phyloP scores from a whole-genome alignment of 1,140 invertebrate species.

The Chrysoperla carnea region DNA sequence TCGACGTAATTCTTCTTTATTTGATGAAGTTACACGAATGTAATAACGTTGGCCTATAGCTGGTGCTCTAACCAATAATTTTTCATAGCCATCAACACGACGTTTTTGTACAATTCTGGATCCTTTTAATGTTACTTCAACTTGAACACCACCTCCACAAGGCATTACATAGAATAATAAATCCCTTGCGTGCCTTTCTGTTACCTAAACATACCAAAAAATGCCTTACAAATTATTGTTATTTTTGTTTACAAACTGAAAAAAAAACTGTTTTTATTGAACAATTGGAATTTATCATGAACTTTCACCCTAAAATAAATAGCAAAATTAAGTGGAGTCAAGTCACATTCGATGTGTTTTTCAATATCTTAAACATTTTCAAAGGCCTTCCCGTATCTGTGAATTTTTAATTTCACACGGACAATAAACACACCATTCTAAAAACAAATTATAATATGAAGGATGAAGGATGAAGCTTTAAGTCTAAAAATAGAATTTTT shows the following conservation, averaged over 20 bases:
- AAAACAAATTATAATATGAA: too few species aligned
- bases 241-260: constrained; percentile 11
- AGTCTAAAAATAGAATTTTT: too few species aligned
- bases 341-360: too few species aligned
- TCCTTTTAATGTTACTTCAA: constrained; percentile 13
- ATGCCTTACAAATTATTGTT: constrained; percentile 15
- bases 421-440: too few species aligned
- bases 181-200: not conserved
- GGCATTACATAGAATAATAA: constrained; percentile 22
- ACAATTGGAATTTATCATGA: too few species aligned
- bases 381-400: too few species aligned
- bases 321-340: too few species aligned
- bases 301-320: too few species aligned
- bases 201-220: not conserved
- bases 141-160: constrained; percentile 23
- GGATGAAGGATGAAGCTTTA: too few species aligned
- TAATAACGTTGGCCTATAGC: constrained; percentile 15
- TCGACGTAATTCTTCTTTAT: constrained; percentile 16
- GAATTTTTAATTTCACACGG: too few species aligned
- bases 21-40: constrained; percentile 15
- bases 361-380: too few species aligned
- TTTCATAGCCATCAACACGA: constrained; percentile 17
- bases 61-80: constrained; percentile 14
- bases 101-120: constrained; percentile 10
- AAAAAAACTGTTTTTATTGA: too few species aligned